Evolutionary conservation across 2,888 invertebrate genomes (phyloP).

Genomic region (Drosophila cognata): DNA sequence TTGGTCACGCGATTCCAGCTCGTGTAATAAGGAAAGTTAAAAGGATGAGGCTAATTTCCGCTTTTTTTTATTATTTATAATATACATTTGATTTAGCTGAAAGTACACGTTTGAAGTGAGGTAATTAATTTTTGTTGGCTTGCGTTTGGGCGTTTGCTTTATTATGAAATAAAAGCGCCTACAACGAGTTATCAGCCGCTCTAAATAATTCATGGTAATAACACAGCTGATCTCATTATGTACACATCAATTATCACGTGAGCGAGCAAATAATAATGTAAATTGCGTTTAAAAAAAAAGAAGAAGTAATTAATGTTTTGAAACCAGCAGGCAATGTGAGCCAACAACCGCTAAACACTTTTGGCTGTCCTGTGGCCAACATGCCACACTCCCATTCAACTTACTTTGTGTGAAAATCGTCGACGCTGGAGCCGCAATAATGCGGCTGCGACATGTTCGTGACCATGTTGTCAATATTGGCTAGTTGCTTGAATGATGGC

Average conservation of each 20-base stretch:
- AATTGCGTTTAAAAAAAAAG: conserved; percentile 55
- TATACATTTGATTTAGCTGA: neutral
- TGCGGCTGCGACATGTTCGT: conserved; percentile 83
- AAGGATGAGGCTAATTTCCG: neutral
- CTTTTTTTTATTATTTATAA: neutral
- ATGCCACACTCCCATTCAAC: conserved; percentile 37
- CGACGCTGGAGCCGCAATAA: conserved; percentile 84
- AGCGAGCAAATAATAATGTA: conserved; percentile 66
- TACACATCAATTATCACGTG: conserved; percentile 42
- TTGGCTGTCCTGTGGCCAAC: neutral
- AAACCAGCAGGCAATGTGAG: conserved; percentile 18
- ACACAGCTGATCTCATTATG: conserved; percentile 63
- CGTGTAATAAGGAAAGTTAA: neutral
- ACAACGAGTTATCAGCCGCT: conserved; percentile 11
- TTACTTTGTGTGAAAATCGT: conserved; percentile 85
- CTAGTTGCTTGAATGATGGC: conserved; percentile 15
- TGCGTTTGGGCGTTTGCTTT: neutral
- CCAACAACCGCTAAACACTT: neutral
- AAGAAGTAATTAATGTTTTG: conserved; percentile 72
- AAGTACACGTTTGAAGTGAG: neutral
- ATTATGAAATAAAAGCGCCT: conserved; percentile 15
- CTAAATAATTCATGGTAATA: conserved; percentile 55
- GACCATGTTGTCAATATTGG: conserved; percentile 72
- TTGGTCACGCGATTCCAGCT: neutral
- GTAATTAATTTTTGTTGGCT: conserved; percentile 8